These are phyloP conservation scores for Proisotoma minuta DNA, from an alignment of 2,888 invertebrate genomes.

Conservation along the genomic window DNA sequence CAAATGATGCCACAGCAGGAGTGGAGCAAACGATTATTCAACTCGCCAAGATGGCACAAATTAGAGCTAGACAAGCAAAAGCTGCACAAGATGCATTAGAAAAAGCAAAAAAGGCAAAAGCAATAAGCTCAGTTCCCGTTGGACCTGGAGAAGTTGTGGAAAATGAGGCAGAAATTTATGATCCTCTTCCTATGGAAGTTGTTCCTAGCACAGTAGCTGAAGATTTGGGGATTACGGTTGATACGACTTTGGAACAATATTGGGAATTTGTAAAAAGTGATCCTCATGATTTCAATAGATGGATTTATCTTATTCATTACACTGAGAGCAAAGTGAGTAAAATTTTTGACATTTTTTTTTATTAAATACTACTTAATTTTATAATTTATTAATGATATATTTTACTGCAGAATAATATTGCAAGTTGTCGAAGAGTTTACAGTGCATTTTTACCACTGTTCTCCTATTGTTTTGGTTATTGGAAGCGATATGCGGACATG, in stretches of 20 bases:
- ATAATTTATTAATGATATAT: conserved; percentile 1
- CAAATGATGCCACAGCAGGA: background rate
- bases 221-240: conserved; percentile 30
- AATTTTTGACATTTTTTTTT: background rate
- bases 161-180: conserved; percentile 40
- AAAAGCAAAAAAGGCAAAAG: conserved; percentile 20
- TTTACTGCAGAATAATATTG: conserved; percentile 45
- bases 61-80: conserved; percentile 32
- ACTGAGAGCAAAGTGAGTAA: conserved; percentile 47
- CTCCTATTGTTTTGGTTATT: conserved; percentile 50
- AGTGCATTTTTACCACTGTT: conserved; percentile 49
- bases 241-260: conserved; percentile 46
- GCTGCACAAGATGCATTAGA: conserved; percentile 29
- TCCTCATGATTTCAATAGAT: conserved; percentile 49
- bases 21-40: conserved; percentile 39
- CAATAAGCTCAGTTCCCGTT: background rate
- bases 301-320: conserved; percentile 48
- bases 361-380: background rate
- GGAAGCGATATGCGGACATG: conserved; percentile 48
- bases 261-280: conserved; percentile 49
- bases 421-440: conserved; percentile 47
- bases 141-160: background rate
- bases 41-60: conserved; percentile 40
- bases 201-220: conserved; percentile 34
- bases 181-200: conserved; percentile 46